These are phyloP conservation scores for Trisateles emortualis DNA, from an alignment of 2,888 invertebrate genomes.

Conservation along the genomic window DNA sequence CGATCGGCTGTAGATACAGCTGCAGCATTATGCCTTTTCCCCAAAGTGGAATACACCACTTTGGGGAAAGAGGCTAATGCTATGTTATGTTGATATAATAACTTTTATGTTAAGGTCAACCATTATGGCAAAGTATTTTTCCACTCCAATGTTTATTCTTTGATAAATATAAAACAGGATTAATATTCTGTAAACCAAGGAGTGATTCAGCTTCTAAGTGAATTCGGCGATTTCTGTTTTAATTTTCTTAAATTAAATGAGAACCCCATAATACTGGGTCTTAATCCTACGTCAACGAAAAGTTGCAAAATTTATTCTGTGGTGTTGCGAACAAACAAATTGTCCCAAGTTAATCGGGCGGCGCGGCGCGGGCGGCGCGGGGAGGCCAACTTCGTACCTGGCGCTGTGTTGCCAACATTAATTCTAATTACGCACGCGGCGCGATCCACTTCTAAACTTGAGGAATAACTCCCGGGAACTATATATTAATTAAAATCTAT, in stretches of 20 bases:
- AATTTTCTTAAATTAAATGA: slow-evolving; percentile 18
- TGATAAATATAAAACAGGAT: slow-evolving; percentile 5
- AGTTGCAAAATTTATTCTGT: slow-evolving; percentile 42
- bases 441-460: slow-evolving; percentile 57
- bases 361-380: slow-evolving; percentile 29
- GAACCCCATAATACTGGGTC: slow-evolving; percentile 29
- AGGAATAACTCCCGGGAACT: slow-evolving; percentile 61
- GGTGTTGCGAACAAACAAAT: slow-evolving; percentile 41
- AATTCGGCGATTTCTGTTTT: not conserved
- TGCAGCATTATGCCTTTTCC: no score
- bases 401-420: slow-evolving; percentile 53
- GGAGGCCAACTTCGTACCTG: slow-evolving; percentile 44
- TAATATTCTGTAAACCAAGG: not conserved
- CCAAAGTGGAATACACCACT: no score
- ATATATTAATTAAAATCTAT: slow-evolving; percentile 71
- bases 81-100: no score
- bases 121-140: no score
- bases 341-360: slow-evolving; percentile 39
- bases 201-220: not conserved
- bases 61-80: no score
- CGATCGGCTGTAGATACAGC: no score
- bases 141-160: no score
- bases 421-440: slow-evolving; percentile 60
- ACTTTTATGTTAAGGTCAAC: no score
- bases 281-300: slow-evolving; percentile 15